A percentile compares a stretch with the other conserved stretches of the same genome.
These are phyloP conservation scores for Manis pentadactyla DNA, from an alignment of 2,797 vertebrate genomes.

Conservation along the genomic window DNA sequence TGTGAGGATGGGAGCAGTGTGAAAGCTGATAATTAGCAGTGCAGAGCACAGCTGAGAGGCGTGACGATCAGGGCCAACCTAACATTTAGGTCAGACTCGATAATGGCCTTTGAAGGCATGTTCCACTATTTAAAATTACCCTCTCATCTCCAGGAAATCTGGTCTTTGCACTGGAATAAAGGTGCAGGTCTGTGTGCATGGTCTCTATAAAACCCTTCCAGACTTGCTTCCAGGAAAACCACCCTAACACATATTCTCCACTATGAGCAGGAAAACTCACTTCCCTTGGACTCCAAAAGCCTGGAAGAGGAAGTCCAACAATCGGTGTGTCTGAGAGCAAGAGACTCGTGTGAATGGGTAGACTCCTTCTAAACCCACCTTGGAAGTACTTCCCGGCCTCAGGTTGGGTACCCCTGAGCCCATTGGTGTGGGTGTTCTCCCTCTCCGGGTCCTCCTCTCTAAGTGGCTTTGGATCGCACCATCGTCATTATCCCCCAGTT, in stretches of 20 bases:
- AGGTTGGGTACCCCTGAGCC: neutral
- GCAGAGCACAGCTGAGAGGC: neutral
- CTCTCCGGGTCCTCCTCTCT: neutral
- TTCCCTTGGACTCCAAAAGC: neutral
- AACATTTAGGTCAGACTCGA: constrained; percentile 62
- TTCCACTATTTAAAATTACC: constrained; percentile 51
- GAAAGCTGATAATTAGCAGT: constrained; percentile 48
- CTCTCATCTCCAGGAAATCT: constrained; percentile 58
- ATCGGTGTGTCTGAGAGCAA: neutral
- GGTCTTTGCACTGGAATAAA: constrained; percentile 8
- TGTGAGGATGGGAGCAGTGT: neutral
- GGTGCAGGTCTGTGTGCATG: neutral
- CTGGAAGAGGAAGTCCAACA: neutral
- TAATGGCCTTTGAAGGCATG: constrained; percentile 42
- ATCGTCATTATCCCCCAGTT: neutral
- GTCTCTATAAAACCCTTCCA: neutral
- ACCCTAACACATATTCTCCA: neutral
- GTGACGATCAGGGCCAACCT: constrained; percentile 35
- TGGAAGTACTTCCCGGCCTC: neutral
- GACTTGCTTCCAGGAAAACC: constrained; percentile 50
- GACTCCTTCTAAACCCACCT: neutral
- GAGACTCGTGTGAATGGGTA: neutral
- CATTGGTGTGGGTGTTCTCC: neutral
- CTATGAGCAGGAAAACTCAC: neutral
- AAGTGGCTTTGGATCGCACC: neutral